Evolutionary conservation across 2,888 invertebrate genomes (phyloP).

Genomic region (Byasa hedistus): DNA sequence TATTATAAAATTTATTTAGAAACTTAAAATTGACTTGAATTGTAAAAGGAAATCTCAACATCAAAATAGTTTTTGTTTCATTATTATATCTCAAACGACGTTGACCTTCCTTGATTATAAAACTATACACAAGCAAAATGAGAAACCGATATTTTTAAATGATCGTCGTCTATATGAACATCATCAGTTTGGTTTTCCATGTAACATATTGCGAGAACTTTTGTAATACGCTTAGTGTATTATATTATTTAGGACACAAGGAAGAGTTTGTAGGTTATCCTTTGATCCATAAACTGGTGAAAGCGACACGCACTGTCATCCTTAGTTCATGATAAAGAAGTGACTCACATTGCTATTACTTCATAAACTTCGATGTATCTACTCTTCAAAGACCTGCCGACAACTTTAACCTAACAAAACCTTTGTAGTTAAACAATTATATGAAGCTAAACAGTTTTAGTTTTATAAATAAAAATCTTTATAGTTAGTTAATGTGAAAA

Average conservation of each 20-base stretch:
- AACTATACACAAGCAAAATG: conserved; percentile 4
- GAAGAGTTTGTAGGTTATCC: conserved; percentile 59
- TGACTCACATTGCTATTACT: conserved; percentile 48
- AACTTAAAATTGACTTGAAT: conserved; percentile 5
- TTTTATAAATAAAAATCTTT: too few relatives aligned
- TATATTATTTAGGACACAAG: conserved; percentile 51
- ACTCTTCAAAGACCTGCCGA: conserved; percentile 44
- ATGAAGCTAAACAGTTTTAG: too few relatives aligned
- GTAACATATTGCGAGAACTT: conserved; percentile 35
- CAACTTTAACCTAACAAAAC: conserved; percentile 34
- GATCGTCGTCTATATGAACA: not conserved
- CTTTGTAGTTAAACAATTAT: not conserved
- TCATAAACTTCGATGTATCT: conserved; percentile 50
- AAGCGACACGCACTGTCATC: conserved; percentile 61
- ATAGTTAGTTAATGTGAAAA: too few relatives aligned
- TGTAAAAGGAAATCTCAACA: conserved; percentile 4
- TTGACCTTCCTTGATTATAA: conserved; percentile 2
- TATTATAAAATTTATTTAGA: not conserved
- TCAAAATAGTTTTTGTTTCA: conserved; percentile 6
- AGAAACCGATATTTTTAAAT: not conserved
- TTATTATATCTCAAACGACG: conserved; percentile 3
- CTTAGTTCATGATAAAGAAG: conserved; percentile 58
- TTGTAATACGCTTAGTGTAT: conserved; percentile 54
- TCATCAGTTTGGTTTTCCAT: conserved; percentile 26
- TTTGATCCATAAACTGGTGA: conserved; percentile 57